Base-by-base conservation (phyloP, 2,888 invertebrate species). In the Tachystola acroxantha region DNA sequence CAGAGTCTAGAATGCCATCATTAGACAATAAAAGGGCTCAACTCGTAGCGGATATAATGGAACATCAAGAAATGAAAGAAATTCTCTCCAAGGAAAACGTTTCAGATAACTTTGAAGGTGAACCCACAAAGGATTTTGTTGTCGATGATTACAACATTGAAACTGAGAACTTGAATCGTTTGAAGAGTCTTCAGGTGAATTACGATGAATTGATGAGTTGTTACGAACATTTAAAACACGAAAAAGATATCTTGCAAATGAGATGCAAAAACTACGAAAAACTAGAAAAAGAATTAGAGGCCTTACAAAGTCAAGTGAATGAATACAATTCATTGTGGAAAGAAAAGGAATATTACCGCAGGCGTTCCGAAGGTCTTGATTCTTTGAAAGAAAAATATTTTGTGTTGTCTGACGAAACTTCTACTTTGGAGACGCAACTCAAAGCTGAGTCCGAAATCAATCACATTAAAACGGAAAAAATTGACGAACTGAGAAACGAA, bases 11-110 rank as follows among this genome's bases (percentile, higher is more conserved):
- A 25, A 54, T 43, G 39, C 52, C 62, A 10, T 43, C 42, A 28
- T 36, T 64, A 29, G 82, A 84, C 39, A 67, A 45, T 28, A 77
- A 80, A 53, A 64, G 86, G 55, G 72, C 82, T 2, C 70, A 79
- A 26, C 69, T 86, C 22, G 75, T 82, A 4, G 85, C 86, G 12
- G 82, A 86, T 35, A 84, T 86, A 33, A 85, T 85, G 65, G 64
- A 76, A 37, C 71, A 75, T 36, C 66, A 76, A 3, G 85, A 86
- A 61, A 80, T 86, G 69, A 82, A 75, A 57, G 77, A 81, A 54
- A 72, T 82, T 34, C 52, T 85, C 0, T 62, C 55, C 38, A 75
- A 70, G 56, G 72, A 80, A 19, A 64, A 50, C 35, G 37, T 45
- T 26, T 37, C 45, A n/a, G 34, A 33, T 7, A 49, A 55, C 36